Conservation (phyloP, 2,113 vertebrate species). For the Heterotilapia buettikoferi region DNA sequence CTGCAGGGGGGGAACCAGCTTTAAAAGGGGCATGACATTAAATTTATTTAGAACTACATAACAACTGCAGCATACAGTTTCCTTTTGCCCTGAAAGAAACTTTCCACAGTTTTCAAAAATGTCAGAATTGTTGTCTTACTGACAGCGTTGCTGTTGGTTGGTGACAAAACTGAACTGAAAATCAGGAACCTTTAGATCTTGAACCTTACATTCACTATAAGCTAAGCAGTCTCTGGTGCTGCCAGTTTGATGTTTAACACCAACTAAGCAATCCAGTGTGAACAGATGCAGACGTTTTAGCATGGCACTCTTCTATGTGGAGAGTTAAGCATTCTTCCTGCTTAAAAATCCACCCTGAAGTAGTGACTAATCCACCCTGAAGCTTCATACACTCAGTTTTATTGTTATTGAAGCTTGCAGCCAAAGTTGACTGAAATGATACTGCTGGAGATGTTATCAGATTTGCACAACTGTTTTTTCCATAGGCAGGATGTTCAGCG, state of each 20-base stretch:
- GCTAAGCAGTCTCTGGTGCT: background rate
- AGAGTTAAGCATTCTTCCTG: background rate
- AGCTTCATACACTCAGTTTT: background rate
- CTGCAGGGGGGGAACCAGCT: constrained; percentile 2
- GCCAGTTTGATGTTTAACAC: background rate
- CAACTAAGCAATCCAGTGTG: background rate
- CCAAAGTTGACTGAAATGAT: background rate
- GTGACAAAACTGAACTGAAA: background rate
- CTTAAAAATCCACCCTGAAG: background rate
- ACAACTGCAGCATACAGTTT: background rate
- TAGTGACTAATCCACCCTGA: background rate
- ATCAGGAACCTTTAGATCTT: background rate
- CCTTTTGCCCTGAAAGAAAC: background rate
- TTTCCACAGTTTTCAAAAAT: background rate
- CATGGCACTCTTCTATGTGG: background rate
- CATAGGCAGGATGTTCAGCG: no score
- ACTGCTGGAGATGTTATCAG: background rate
- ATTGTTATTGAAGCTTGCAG: background rate
- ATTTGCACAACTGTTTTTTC: background rate
- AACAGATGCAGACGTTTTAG: background rate
- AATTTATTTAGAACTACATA: background rate
- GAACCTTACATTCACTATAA: background rate
- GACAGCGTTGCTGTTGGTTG: background rate
- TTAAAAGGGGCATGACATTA: background rate
- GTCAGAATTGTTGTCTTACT: background rate